phyloP scores from a whole-genome alignment of 2,797 vertebrate species.

The Dipus sagitta region DNA sequence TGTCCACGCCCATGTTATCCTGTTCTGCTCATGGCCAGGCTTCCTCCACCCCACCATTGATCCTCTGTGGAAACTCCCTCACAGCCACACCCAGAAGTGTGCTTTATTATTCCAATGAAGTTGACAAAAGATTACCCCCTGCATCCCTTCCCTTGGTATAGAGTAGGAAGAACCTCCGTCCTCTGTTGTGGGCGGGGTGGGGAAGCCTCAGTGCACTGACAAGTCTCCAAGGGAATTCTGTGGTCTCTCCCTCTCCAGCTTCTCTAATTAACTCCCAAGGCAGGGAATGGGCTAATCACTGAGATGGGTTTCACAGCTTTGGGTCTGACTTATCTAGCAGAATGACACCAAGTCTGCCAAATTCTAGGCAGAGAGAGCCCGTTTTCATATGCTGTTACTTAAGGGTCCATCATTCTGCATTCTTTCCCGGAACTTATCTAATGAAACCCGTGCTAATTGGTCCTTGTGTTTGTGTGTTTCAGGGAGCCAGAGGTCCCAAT shows the following conservation, averaged over 20 bases:
- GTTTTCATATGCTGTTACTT: neutral
- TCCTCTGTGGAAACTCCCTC: neutral
- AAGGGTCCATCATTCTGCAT: neutral
- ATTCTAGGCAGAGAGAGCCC: neutral
- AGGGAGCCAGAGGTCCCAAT: constrained; percentile 92
- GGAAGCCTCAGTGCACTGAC: neutral
- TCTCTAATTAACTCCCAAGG: constrained; percentile 8
- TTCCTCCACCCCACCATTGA: neutral
- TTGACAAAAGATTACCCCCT: neutral
- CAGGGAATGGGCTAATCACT: neutral
- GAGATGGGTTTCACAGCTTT: constrained; percentile 1
- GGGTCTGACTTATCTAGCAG: neutral
- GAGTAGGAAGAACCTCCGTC: neutral
- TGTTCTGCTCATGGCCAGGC: too few species aligned
- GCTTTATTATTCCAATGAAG: neutral
- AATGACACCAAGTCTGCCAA: neutral
- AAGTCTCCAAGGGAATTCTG: neutral
- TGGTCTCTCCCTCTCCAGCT: neutral
- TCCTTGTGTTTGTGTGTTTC: constrained; percentile 70
- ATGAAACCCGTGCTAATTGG: neutral
- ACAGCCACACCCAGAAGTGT: neutral
- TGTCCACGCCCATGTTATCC: too few species aligned
- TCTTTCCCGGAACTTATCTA: neutral
- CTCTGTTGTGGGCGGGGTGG: neutral
- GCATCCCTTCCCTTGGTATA: neutral